A percentile compares a stretch with the other conserved stretches of the same genome.
These are phyloP conservation scores for Petaurus breviceps DNA, from an alignment of 2,113 vertebrate species.

Conservation along the genomic window DNA sequence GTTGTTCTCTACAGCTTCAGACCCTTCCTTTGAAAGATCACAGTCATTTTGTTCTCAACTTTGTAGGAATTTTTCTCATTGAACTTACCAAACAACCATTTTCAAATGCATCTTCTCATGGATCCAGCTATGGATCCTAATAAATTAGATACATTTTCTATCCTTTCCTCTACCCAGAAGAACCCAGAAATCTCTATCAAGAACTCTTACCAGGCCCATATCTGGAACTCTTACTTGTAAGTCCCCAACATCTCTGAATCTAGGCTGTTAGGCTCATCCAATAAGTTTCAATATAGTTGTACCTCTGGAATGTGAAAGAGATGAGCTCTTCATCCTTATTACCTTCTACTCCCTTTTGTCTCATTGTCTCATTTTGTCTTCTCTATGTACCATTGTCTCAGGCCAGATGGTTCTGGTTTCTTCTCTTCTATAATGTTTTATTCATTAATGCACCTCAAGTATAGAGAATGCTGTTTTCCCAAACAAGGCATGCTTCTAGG, in stretches of 20 bases:
- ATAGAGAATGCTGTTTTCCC: slow-evolving; percentile 2
- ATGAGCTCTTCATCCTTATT: background rate
- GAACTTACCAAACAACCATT: background rate
- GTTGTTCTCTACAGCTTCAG: background rate
- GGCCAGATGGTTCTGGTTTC: slow-evolving; percentile 18
- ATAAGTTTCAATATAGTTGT: background rate
- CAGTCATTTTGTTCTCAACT: background rate
- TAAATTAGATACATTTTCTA: background rate
- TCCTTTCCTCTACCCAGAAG: background rate
- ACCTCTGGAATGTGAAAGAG: background rate
- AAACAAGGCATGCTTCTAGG: background rate
- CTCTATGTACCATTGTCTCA: background rate
- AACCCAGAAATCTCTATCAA: background rate
- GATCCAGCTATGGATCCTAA: background rate
- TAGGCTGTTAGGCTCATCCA: background rate
- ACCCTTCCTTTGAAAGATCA: background rate
- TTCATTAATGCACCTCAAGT: slow-evolving; percentile 14
- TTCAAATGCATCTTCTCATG: background rate
- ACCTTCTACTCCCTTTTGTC: background rate
- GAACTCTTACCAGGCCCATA: background rate
- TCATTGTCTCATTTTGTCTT: background rate
- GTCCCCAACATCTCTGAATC: background rate
- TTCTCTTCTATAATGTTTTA: slow-evolving; percentile 46
- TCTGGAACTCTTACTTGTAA: background rate
- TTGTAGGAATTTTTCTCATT: background rate